phyloP scores from a whole-genome alignment of 2,888 invertebrate species.

The Eilema depressum region DNA sequence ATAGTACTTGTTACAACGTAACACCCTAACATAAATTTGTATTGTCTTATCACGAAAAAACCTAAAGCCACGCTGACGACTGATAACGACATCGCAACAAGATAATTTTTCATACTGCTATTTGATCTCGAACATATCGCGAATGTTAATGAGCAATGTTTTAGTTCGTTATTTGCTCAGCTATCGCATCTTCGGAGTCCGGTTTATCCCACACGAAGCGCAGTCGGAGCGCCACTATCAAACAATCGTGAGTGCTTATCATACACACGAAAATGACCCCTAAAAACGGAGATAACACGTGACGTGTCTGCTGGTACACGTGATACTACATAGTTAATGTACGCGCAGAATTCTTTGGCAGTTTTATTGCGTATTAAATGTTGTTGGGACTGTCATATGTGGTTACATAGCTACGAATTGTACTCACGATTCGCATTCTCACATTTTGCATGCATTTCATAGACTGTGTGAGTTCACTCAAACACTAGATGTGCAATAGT shows the following conservation, averaged over 20 bases:
- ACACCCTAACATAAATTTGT: slow-evolving; percentile 85
- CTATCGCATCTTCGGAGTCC: slow-evolving; percentile 24
- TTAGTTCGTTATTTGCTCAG: slow-evolving; percentile 27
- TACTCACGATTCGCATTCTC: slow-evolving; percentile 15
- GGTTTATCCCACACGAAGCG: slow-evolving; percentile 16
- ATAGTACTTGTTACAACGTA: slow-evolving; percentile 77
- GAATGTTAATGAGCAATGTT: slow-evolving; percentile 42
- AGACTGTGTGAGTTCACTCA: slow-evolving; percentile 29
- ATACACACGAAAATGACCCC: slow-evolving; percentile 39
- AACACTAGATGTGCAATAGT: slow-evolving; percentile 25
- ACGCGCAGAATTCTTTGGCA: slow-evolving; percentile 20
- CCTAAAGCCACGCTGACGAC: slow-evolving; percentile 65
- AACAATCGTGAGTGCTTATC: slow-evolving; percentile 34
- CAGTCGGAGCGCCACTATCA: slow-evolving; percentile 15
- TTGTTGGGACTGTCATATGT: slow-evolving; percentile 22
- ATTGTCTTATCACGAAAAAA: slow-evolving; percentile 81
- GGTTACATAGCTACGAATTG: not conserved
- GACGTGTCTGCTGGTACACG: slow-evolving; percentile 31
- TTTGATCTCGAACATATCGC: slow-evolving; percentile 62
- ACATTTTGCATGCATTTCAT: not conserved
- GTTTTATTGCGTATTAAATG: slow-evolving; percentile 26
- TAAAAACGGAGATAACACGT: slow-evolving; percentile 39
- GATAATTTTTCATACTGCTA: slow-evolving; percentile 66
- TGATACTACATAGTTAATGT: slow-evolving; percentile 24
- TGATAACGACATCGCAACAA: slow-evolving; percentile 77